Base-by-base conservation (phyloP, 2,797 vertebrate genomes). In the Cyclopterus lumpus region DNA sequence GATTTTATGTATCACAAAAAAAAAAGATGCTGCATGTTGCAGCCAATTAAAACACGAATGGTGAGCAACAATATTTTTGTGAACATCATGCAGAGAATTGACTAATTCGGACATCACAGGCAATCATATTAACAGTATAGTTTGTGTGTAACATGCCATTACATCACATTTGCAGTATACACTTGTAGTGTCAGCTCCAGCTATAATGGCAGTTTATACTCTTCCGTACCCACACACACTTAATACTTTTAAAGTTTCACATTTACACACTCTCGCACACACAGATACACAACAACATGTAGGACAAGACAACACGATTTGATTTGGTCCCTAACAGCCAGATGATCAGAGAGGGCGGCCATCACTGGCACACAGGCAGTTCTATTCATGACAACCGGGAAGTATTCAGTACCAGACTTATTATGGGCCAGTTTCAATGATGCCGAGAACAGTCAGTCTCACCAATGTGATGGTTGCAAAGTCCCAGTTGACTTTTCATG, bases 301-400 rank as follows among this genome's bases (percentile, higher is more conserved):
- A 28, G 6, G 58, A 64, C 18, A 60, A 78, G 55, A 76, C 36
- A 81, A 74, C 49, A 20, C 7, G 12, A 68, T 61, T 49, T 3
- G 12, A 70, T 83, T 91, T 92, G 90, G 90, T 92, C 92, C 86
- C 54, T 72, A 53, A 51, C 66, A 89, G 87, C 67, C 82, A 83
- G 55, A 65, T 49, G 8, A 60, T 67, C 54, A 70, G 65, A 70
- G 65, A 76, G 8, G 51, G 54, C 46, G 58, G 57, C 66, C 22
- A 8, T 71, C 38, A 59, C 34, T 59, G 63, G 28, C 46, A 66
- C 65, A 75, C 36, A 78, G 44, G 26, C 34, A 51, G 64, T 61
- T n/a, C n/a, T 75, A n/a, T 38, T 75, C 32, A 75, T 57, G 10
- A 75, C 51, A 73, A 54, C 65, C 69, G 69, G 71, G 24, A 74